Base-by-base conservation (phyloP, 1,140 invertebrate genomes). In the Cheumatopsyche charites region DNA sequence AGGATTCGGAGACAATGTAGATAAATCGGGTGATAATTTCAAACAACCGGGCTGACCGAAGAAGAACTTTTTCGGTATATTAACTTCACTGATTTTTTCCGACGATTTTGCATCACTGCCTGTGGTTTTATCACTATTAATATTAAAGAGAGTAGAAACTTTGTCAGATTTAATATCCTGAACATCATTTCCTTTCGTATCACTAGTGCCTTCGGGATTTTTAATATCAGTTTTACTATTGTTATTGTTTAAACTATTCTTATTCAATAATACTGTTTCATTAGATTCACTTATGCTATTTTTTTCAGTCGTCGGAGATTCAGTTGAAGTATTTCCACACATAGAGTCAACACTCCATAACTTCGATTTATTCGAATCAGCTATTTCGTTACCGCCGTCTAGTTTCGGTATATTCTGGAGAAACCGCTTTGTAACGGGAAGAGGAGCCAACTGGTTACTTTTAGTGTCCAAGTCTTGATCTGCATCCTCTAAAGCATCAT, bases 31-130 rank as follows among this genome's bases (percentile, higher is more conserved):
- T 36, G 73, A 75, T 9, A 82, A 73, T 73, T 81, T 81, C 1
- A 81, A 77, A 66, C 80, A 82, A 5, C 81, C 81, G 0, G 82
- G 81, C 21, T 83, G 81, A 5, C 84, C 83, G 67, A 85, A 85
- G 67, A 85, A 85, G 73, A 85, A 85, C 4, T 79, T 82, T 62
- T 73, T 73, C 6, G 74, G 17, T 36, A 74, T 45, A 36, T 17
- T 55, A 58, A 7, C 49, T 49, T 49, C 47, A 13, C 13, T 49
- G 47, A 49, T 5, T 13, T n/a, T n/a, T 49, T 21, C 47, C 47
- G 47, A 5, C 47, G 3, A 5, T 49, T 49, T 21, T 4, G 19
- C 13, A 13, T 21, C 5, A 13, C 3, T 13, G n/a, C 47, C 13
- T 4, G 13, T 49, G 5, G 80, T 79, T 65, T 80, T 82, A 71